Percentiles rank a stretch among this genome's conserved stretches.
phyloP scores from a whole-genome alignment of 2,888 invertebrate genomes.

The Formica aserva region DNA sequence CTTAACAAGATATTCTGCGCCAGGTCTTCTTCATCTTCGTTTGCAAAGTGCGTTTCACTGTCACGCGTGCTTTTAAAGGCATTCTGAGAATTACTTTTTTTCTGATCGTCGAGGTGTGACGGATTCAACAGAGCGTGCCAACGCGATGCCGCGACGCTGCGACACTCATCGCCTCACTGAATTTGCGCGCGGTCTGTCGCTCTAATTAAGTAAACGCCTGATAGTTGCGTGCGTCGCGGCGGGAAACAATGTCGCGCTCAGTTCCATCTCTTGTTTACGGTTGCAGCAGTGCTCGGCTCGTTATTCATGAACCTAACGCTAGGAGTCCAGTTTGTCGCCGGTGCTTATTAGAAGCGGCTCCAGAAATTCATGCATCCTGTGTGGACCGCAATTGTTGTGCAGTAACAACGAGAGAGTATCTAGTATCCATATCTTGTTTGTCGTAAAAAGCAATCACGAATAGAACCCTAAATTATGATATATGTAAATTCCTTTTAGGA shows the following conservation, averaged over 20 bases:
- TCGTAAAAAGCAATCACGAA: not conserved
- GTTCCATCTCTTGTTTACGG: constrained; percentile 64
- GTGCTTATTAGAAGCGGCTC: not conserved
- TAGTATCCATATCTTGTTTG: not conserved
- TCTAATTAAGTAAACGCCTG: constrained; percentile 82
- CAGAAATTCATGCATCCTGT: constrained; percentile 2
- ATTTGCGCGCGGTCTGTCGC: constrained; percentile 37
- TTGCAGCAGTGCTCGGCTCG: constrained; percentile 5
- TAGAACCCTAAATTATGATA: not conserved
- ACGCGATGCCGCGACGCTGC: not conserved
- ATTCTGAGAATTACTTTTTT: constrained; percentile 21
- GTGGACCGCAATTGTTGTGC: not conserved
- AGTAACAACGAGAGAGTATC: not conserved
- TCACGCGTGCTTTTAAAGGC: constrained; percentile 9
- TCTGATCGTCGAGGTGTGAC: not conserved
- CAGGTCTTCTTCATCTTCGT: not conserved
- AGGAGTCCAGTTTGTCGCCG: constrained; percentile 29
- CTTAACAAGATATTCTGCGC: not conserved
- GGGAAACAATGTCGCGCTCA: constrained; percentile 74
- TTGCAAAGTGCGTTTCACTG: not conserved
- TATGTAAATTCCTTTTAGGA: not conserved
- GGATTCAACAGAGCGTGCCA: constrained; percentile 15
- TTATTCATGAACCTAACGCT: constrained; percentile 9
- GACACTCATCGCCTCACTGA: constrained; percentile 25
- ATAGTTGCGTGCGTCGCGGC: constrained; percentile 68